Evolutionary conservation across 1,140 invertebrate genomes (phyloP).

Genomic region (Drosophila pallidifrons): DNA sequence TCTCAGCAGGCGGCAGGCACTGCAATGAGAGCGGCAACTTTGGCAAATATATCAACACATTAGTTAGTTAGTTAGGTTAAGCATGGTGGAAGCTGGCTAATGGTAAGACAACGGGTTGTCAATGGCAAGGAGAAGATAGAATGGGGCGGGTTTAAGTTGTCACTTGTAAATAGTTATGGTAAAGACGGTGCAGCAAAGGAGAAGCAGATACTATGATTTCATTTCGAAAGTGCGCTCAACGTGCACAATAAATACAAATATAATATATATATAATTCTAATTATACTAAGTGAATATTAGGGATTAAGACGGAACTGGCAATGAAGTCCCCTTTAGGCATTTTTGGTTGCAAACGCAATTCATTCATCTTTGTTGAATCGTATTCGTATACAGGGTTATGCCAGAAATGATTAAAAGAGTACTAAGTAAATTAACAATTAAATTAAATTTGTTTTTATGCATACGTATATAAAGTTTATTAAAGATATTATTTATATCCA

Average conservation of each 20-base stretch:
- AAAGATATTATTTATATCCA: background rate
- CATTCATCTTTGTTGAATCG: conserved; percentile 7
- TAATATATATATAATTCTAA: conserved; percentile 7
- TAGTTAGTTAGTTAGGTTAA: conserved; percentile 78
- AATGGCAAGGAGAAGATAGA: background rate
- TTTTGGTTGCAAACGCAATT: conserved; percentile 8
- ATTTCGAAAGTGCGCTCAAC: conserved; percentile 11
- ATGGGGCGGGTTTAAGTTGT: background rate
- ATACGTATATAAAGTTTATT: background rate
- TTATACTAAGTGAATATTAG: conserved; percentile 24
- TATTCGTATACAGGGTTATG: conserved; percentile 14
- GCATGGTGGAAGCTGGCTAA: conserved; percentile 33
- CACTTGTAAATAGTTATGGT: conserved; percentile 41
- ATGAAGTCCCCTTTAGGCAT: conserved; percentile 13
- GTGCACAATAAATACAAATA: conserved; percentile 1
- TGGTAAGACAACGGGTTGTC: conserved; percentile 12
- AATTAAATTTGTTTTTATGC: background rate
- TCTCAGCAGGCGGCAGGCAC: conserved; percentile 14
- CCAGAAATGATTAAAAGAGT: background rate
- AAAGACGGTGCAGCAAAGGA: background rate
- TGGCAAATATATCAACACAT: conserved; percentile 78
- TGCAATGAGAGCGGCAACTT: conserved; percentile 45
- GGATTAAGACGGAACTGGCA: conserved; percentile 2
- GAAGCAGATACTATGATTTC: conserved; percentile 16
- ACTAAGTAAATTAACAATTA: conserved; percentile 4